Evolutionary conservation across 2,113 vertebrate genomes (phyloP).

Genomic region (Silurus asotus): DNA sequence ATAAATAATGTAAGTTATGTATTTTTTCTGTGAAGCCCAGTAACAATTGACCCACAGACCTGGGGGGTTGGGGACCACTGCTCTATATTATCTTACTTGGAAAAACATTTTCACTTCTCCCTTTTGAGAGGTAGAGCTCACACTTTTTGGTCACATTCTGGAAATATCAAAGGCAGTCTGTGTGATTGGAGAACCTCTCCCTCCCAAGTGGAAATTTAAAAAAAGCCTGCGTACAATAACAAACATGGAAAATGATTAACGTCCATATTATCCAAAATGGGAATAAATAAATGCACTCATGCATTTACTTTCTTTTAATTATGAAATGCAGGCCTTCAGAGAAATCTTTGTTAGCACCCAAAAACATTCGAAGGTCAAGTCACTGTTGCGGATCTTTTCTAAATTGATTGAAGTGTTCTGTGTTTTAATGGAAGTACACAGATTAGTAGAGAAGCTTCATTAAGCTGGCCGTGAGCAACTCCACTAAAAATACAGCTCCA

Average conservation of each 20-base stretch:
- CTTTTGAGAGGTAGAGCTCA: not conserved
- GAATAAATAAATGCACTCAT: not conserved
- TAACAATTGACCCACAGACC: no score
- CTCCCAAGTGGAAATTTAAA: not conserved
- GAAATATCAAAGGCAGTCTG: not conserved
- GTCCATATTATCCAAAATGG: not conserved
- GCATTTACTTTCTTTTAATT: not conserved
- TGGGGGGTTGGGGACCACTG: no score
- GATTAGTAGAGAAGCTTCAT: constrained; percentile 24
- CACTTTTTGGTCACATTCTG: not conserved
- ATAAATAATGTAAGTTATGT: no score
- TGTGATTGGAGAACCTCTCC: not conserved
- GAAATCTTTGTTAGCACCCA: not conserved
- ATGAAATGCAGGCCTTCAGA: not conserved
- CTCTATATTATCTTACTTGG: not conserved
- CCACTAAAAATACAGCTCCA: constrained; percentile 6
- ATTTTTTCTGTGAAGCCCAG: no score
- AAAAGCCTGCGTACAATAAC: not conserved
- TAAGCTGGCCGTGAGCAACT: constrained; percentile 22
- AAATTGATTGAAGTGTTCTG: constrained; percentile 16
- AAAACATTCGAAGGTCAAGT: not conserved
- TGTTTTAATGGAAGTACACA: constrained; percentile 26
- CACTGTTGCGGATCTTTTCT: constrained; percentile 4
- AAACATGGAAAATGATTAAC: not conserved
- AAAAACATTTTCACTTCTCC: not conserved